Evolutionary conservation across 2,113 vertebrate genomes (phyloP).

Genomic region (Polyodon spathula): DNA sequence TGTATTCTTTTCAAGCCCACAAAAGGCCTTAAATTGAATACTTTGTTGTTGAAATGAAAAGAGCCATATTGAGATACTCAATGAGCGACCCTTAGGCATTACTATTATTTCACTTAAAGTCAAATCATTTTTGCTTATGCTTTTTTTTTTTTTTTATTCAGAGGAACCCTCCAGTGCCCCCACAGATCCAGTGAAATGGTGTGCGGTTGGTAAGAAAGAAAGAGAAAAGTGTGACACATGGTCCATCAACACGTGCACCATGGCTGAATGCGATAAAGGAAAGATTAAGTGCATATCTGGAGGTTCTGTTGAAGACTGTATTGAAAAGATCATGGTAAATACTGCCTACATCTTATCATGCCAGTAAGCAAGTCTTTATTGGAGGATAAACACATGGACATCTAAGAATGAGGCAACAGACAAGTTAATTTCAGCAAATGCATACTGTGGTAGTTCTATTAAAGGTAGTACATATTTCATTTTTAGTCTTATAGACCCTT

Average conservation of each 20-base stretch:
- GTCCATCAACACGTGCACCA: constrained; percentile 42
- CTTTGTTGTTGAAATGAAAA: too few species aligned
- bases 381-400: too few species aligned
- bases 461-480: too few species aligned
- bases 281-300: constrained; percentile 48
- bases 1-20: too few species aligned
- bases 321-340: constrained; percentile 68
- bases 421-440: too few species aligned
- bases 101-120: background rate
- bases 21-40: too few species aligned
- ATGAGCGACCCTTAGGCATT: background rate
- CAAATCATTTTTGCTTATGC: too few species aligned
- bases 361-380: too few species aligned
- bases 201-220: constrained; percentile 58
- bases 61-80: too few species aligned
- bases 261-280: constrained; percentile 11
- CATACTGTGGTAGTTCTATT: too few species aligned
- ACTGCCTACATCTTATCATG: background rate
- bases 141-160: background rate
- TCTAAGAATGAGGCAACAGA: too few species aligned
- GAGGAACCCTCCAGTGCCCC: constrained; percentile 6
- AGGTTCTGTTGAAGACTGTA: constrained; percentile 52
- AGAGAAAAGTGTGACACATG: constrained; percentile 70
- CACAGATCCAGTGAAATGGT: constrained; percentile 55
- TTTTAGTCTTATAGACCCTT: too few species aligned